Evolutionary conservation across 2,113 vertebrate genomes (phyloP), one percentile per base, ranked within the genome.

Genomic region (Chloroceryle aenea): DNA sequence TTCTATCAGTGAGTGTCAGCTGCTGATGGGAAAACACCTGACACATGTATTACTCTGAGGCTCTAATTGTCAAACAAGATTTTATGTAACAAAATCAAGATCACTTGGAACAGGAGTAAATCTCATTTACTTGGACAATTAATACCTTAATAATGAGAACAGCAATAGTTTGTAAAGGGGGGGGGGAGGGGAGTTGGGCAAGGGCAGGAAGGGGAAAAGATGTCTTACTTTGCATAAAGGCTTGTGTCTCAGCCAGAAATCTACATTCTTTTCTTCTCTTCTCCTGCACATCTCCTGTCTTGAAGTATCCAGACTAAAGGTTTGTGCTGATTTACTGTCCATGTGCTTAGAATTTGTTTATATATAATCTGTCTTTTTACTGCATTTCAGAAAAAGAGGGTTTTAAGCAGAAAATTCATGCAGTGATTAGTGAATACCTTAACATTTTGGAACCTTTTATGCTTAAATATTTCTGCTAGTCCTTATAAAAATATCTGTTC

Each of bases 271-370:
- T 45, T 50, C 9, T 36, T 55, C 45, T 50, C 9, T 36, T 55
- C 45, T 61, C 6, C 9, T 61, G 6, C 0, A 1, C 0, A 0
- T 14, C 16, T 77, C 7, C 14, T 67, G 27, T 23, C 22, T n/a
- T 82, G 34, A 61, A 72, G 40, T 3, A 6, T 67, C 23, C 3
- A 40, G 34, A 22, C 22, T 30, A 27, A 73, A 67, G 40, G 34
- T 85, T 74, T 56, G 74, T 89, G 43, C 30, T 7, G 55, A n/a
- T 67, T 67, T 55, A 32, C 15, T 36, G 4, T 75, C 29, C 5
- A 6, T 26, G 12, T 5, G 3, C 53, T 67, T 43, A 36, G 10
- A 21, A 48, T 47, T n/a, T 30, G 22, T 5, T 63, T 71, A 12
- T 43, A 21, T 19, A 6, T 50, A 76, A 59, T 30, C 26, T 59